phyloP scores from a whole-genome alignment of 2,888 invertebrate genomes.

The Barypeithes pellucidus region DNA sequence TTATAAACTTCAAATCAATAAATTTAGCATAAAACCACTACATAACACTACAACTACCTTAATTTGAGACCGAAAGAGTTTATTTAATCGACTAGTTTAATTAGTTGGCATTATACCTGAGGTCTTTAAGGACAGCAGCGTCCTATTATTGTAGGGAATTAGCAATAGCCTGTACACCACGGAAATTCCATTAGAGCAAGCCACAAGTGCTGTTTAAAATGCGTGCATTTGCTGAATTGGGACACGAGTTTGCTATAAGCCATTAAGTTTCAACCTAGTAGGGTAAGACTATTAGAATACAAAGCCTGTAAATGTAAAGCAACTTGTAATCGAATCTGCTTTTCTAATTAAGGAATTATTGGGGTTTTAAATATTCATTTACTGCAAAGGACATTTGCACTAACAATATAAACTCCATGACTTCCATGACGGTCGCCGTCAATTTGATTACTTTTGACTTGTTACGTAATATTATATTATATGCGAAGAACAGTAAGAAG shows the following conservation, averaged over 20 bases:
- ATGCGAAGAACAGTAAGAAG: too few species aligned
- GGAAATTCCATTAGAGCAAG: slow-evolving; percentile 5
- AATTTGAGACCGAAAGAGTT: too few species aligned
- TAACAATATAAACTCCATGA: too few species aligned
- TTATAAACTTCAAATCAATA: too few species aligned
- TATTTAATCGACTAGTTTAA: not conserved
- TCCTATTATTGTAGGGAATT: slow-evolving; percentile 4
- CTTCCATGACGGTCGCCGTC: too few species aligned
- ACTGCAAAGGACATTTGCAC: too few species aligned
- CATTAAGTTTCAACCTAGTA: slow-evolving; percentile 10
- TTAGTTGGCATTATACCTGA: not conserved
- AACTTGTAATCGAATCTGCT: not conserved
- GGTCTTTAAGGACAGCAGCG: slow-evolving; percentile 1
- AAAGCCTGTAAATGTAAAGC: not conserved
- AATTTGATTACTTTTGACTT: too few species aligned
- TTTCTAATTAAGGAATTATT: not conserved
- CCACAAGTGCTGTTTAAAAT: slow-evolving; percentile 25
- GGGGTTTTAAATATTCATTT: not conserved
- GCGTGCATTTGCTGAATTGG: slow-evolving; percentile 10
- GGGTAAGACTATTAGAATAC: not conserved
- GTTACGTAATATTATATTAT: too few species aligned
- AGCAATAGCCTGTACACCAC: slow-evolving; percentile 4
- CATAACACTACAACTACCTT: too few species aligned
- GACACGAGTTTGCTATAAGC: slow-evolving; percentile 20
- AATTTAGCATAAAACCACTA: too few species aligned